Conservation (phyloP, 2,113 vertebrate genomes). For the Piprites chloris region DNA sequence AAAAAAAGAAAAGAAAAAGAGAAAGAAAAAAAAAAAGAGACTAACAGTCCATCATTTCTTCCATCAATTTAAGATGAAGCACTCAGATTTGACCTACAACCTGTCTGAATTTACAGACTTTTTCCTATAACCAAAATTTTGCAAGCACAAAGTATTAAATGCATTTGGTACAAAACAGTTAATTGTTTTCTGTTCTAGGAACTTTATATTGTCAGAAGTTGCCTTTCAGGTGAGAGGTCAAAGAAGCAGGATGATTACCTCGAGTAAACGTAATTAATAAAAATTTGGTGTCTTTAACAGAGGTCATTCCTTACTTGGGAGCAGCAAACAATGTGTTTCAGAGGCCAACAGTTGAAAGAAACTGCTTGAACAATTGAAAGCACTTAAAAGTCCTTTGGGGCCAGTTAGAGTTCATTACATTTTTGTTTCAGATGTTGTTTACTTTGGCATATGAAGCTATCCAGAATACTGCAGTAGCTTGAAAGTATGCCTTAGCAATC, state of each 20-base stretch:
- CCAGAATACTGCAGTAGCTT: not conserved
- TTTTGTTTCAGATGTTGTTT: slow-evolving; percentile 33
- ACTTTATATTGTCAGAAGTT: not conserved
- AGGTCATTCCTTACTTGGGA: slow-evolving; percentile 36
- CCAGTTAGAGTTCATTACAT: not conserved
- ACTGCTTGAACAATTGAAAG: slow-evolving; percentile 26
- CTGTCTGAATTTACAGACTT: not conserved
- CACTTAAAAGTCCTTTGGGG: not conserved
- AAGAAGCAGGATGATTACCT: not conserved
- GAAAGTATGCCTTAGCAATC: not conserved
- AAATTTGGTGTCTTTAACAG: slow-evolving; percentile 20
- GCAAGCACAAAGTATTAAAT: not conserved
- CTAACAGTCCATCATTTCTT: not conserved
- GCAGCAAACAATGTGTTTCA: slow-evolving; percentile 1
- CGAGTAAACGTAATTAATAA: slow-evolving; percentile 13
- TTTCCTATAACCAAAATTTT: not conserved
- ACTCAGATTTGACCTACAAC: not conserved
- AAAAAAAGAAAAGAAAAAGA: too few relatives aligned
- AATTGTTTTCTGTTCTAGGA: slow-evolving; percentile 34
- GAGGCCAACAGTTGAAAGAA: slow-evolving; percentile 31
- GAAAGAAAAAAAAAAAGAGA: too few relatives aligned
- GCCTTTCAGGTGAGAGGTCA: slow-evolving; percentile 5
- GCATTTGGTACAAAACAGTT: not conserved
- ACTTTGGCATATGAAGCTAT: not conserved
- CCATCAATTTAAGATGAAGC: not conserved